Percentiles rank a stretch among this genome's conserved stretches.
These are phyloP conservation scores for Apostichopus japonicus DNA, from an alignment of 35 echinoderm and acorn worm species.

Conservation along the genomic window DNA sequence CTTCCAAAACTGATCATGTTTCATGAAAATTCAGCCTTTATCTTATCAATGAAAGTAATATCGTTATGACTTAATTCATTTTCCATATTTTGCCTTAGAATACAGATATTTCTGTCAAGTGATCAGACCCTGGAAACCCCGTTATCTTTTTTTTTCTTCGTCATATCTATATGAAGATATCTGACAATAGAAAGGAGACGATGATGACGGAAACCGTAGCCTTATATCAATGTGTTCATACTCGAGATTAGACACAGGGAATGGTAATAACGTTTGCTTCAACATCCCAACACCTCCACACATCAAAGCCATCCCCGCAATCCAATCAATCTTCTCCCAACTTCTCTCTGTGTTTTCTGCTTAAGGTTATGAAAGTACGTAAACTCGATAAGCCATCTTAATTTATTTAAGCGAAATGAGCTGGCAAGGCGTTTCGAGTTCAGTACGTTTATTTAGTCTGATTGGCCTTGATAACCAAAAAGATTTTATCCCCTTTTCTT, in stretches of 20 bases:
- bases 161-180: too few relatives aligned
- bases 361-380: constrained; percentile 51
- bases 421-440: constrained; percentile 27
- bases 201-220: background rate
- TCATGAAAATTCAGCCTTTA: too few relatives aligned
- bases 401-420: constrained; percentile 52
- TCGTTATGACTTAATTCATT: too few relatives aligned
- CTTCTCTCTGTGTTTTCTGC: constrained; percentile 33
- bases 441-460: constrained; percentile 47
- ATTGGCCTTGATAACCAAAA: constrained; percentile 54
- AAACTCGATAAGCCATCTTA: constrained; percentile 53
- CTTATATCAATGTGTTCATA: constrained; percentile 20
- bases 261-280: constrained; percentile 11
- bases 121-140: too few relatives aligned
- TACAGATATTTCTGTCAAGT: too few relatives aligned
- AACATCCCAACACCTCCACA: constrained; percentile 33
- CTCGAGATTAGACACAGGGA: constrained; percentile 17
- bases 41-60: too few relatives aligned
- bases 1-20: too few relatives aligned
- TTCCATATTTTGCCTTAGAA: too few relatives aligned
- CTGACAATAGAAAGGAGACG: background rate
- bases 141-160: too few relatives aligned
- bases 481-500: background rate
- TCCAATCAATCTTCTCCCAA: constrained; percentile 44
- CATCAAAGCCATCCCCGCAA: constrained; percentile 44